Evolutionary conservation across 1,140 invertebrate species (phyloP), one percentile per base, ranked within the genome.

Genomic region (Drosophila sechellia): DNA sequence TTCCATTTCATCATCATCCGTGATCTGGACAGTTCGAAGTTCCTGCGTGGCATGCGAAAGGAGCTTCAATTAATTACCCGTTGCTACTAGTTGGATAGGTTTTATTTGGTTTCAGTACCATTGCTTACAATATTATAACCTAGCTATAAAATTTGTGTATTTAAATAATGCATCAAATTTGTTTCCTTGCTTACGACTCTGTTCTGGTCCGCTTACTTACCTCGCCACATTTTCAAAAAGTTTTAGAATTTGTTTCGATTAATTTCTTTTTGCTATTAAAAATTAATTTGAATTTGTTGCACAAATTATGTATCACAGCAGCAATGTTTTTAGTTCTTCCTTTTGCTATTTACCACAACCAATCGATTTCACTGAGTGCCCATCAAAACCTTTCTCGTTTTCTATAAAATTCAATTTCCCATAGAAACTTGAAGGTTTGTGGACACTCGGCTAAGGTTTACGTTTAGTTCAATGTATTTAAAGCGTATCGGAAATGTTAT

Each of bases 1-100:
- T 69, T 93, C 93, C 81, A 91, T 92, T 65, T 92, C 89, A 64
- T 93, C 92, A 50, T 93, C 96, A 81, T 97, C 96, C 15, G 42
- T 57, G 75, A 96, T 92, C 81, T 97, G 96, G 27, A 95, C 93
- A 37, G 95, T 94, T 91, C 96, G 96, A 66, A 97, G 95, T 93
- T 97, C 96, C 96, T 97, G 90, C 50, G 84, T 85, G 58, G 79
- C 84, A 81, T 83, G 53, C 50, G 58, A 86, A 86, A 87, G 54
- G 8, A 39, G 0, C 10, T 8, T 10, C 46, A 31, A 42, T 76
- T 53, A 76, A 15, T 27, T 42, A 35, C 12, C 11, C 35, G 27
- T 53, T 75, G 35, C 27, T 17, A 39, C 3, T n/a, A 57, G n/a
- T 40, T 40, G 52, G 10, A 49, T n/a, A 25, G 10, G 11, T 40